Evolutionary conservation across 2,888 invertebrate species (phyloP), one percentile per base, ranked within the genome.

Genomic region (Drosophila gaucha): DNA sequence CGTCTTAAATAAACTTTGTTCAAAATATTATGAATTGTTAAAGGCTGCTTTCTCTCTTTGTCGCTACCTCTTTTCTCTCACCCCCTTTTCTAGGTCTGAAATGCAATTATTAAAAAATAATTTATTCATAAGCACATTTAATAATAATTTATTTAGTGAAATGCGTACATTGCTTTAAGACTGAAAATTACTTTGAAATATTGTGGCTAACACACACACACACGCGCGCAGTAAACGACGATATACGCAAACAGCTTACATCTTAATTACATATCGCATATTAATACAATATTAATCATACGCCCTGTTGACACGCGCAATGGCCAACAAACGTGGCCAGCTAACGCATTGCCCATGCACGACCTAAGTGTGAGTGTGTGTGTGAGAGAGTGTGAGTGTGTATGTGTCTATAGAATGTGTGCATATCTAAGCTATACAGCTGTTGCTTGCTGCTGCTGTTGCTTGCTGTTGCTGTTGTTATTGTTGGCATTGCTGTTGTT

Each of bases 241-340:
- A 73, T 69, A 77, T 51, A 69, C 52, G 55, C 78, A 78, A 78
- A 74, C 67, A 85, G 80, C 88, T 82, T 70, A 88, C 82, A 82
- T 88, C 88, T 82, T 87, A 82, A 82, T 82, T 82, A 82, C 88
- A 82, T 87, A 86, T 86, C 86, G 86, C 80, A 84, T 88, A 84
- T 84, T 88, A 84, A 88, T 88, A 88, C 87, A 86, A 83, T 84
- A 84, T 84, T 84, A 88, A 84, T 88, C 88, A 88, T 84, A 88
- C 88, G 86, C 84, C 80, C 77, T 69, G 88, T 88, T 88, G 87
- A 78, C 84, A 80, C 80, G 74, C 77, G 62, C 73, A 52, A 64
- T 65, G 46, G 46, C 16, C 64, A 60, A 67, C 75, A 62, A 64
- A 69, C 71, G 78, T 80, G 78, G 74, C 67, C 26, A 47, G 62